These are phyloP conservation scores for Asbolus verrucosus DNA, from an alignment of 1,140 invertebrate species.

Conservation along the genomic window DNA sequence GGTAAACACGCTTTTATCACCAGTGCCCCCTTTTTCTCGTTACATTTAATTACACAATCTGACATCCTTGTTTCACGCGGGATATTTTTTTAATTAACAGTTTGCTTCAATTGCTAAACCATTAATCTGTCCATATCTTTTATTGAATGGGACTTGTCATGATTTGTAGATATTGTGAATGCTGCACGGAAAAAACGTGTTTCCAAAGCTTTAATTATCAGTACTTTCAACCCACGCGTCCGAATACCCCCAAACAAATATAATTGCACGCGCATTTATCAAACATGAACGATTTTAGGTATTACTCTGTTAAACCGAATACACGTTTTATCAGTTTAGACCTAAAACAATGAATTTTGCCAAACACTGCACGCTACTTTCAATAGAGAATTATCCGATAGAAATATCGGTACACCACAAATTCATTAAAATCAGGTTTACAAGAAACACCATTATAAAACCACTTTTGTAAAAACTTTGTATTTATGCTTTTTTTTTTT, in stretches of 20 bases:
- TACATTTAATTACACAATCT: slow-evolving; percentile 9
- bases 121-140: slow-evolving; percentile 1
- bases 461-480: too few species aligned
- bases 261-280: slow-evolving; percentile 17
- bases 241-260: background rate
- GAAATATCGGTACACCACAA: too few species aligned
- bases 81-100: slow-evolving; percentile 9
- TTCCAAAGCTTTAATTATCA: slow-evolving; percentile 9
- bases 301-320: background rate
- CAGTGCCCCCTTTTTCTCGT: background rate
- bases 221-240: background rate
- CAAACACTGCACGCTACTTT: too few species aligned
- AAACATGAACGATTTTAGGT: slow-evolving; percentile 1
- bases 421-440: too few species aligned
- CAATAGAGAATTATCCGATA: too few species aligned
- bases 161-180: too few species aligned
- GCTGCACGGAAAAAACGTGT: background rate
- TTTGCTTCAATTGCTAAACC: background rate
- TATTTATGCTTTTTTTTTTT: too few species aligned
- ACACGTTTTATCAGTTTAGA: background rate
- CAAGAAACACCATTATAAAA: too few species aligned
- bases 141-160: too few species aligned
- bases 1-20: slow-evolving; percentile 11
- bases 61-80: background rate
- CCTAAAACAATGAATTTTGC: background rate